Base-by-base conservation (phyloP, 2,888 invertebrate genomes). In the Acanthosepion esculentum region DNA sequence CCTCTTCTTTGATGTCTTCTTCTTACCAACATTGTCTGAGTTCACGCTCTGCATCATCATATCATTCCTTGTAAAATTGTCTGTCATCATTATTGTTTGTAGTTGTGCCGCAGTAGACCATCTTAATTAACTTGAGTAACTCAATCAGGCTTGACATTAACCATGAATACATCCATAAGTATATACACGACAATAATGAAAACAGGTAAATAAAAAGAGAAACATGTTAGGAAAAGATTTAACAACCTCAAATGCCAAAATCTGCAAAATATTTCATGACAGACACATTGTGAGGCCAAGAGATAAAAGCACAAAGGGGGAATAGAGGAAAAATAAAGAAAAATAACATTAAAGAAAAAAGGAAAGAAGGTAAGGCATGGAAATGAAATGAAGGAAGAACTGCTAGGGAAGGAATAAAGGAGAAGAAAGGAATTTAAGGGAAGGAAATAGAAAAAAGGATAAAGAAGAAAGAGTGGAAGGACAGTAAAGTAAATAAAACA, bases 61-160 rank as follows among this genome's bases (percentile, higher is more conserved):
- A 78, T 78, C 15, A 78, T 78, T 15, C 78, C 78, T 78, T 78
- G 78, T 78, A n/a, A 78, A 78, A 33, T 78, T 78, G 78, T 78
- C 78, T 78, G 78, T 78, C 78, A 23, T 78, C 78, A 78, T 33
- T 33, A 78, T 78, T 78, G 78, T 78, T 78, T 78, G 78, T 78
- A 33, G 78, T 78, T n/a, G 78, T 78, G n/a, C 78, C 78, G n/a
- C 78, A 78, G 5, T 78, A 18, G 78, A n/a, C 78, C 18, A 78
- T 78, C 78, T 78, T 78, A 78, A 78, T 78, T 78, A 78, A 78
- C 78, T n/a, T 12, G n/a, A n/a, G 78, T 78, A 78, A 78, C 78
- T 78, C n/a, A 78, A 78, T 78, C 78, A 78, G 78, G n/a, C 78
- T 78, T 78, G 78, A 33, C 78, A 78, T n/a, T n/a, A n/a, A n/a